Percentiles rank a stretch among this genome's conserved stretches.
phyloP scores from a whole-genome alignment of 2,888 invertebrate species.

The Tanytarsus gracilentus region DNA sequence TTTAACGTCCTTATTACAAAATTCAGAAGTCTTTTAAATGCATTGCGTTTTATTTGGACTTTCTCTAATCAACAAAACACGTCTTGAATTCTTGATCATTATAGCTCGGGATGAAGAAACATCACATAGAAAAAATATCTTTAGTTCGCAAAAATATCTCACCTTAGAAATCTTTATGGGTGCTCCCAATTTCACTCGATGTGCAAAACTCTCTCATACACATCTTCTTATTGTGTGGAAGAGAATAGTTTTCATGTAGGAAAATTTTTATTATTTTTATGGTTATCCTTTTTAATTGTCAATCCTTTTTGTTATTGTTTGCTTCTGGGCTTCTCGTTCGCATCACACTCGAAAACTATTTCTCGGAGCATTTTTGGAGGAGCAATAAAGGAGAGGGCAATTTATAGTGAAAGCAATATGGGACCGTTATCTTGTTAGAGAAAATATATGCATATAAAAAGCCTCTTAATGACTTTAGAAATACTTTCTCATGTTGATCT shows the following conservation, averaged over 20 bases:
- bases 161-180: slow-evolving; percentile 25
- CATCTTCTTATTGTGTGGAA: not conserved
- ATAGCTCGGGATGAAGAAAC: not conserved
- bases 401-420: no score
- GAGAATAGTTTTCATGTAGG: not conserved
- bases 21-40: no score
- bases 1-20: no score
- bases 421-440: no score
- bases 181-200: not conserved
- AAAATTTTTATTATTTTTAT: slow-evolving; percentile 18
- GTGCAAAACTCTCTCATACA: not conserved
- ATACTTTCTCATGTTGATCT: no score
- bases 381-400: no score
- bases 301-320: slow-evolving; percentile 26
- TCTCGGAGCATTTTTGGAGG: no score
- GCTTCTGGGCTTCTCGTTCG: slow-evolving; percentile 5
- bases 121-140: not conserved
- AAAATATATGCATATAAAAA: no score
- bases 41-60: no score
- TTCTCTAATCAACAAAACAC: no score
- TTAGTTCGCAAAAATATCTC: not conserved
- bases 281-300: slow-evolving; percentile 28
- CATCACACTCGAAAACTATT: not conserved
- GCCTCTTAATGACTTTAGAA: no score
- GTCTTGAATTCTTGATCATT: not conserved